Evolutionary conservation across 2,888 invertebrate species (phyloP).

Genomic region (Dasysyrphus tricinctus): DNA sequence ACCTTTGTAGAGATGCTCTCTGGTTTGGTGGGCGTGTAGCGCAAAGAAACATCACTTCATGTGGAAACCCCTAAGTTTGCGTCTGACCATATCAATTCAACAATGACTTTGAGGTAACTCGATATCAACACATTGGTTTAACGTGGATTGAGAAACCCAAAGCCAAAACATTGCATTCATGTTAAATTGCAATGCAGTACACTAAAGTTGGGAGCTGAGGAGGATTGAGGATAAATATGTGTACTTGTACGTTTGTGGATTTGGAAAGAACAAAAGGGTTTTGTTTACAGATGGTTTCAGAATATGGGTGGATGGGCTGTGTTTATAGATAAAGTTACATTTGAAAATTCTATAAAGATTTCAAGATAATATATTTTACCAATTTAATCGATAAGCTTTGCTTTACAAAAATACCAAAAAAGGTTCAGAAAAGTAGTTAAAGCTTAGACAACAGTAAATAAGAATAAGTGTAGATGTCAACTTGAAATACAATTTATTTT

Average conservation of each 20-base stretch:
- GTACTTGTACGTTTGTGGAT: neutral
- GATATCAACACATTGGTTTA: conserved; percentile 71
- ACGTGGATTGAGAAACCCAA: conserved; percentile 60
- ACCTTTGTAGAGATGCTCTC: conserved; percentile 10
- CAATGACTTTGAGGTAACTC: conserved; percentile 72
- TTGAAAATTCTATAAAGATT: conserved; percentile 48
- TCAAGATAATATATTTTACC: conserved; percentile 11
- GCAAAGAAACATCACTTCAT: conserved; percentile 55
- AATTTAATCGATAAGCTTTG: conserved; percentile 4
- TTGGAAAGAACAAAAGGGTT: conserved; percentile 30
- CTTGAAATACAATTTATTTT: no score
- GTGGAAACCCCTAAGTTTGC: conserved; percentile 64
- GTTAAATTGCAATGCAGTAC: conserved; percentile 61
- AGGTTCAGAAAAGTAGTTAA: no score
- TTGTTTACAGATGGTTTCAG: conserved; percentile 42
- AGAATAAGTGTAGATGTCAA: no score
- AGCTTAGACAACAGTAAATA: no score
- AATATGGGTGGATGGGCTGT: neutral
- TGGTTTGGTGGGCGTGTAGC: conserved; percentile 51
- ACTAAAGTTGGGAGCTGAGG: conserved; percentile 14
- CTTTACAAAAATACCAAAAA: conserved; percentile 11
- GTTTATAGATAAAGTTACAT: neutral
- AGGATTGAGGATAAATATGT: neutral
- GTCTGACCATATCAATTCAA: conserved; percentile 71
- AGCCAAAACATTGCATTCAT: conserved; percentile 66